Conservation (phyloP, 2,113 vertebrate genomes). For the Tursiops truncatus region DNA sequence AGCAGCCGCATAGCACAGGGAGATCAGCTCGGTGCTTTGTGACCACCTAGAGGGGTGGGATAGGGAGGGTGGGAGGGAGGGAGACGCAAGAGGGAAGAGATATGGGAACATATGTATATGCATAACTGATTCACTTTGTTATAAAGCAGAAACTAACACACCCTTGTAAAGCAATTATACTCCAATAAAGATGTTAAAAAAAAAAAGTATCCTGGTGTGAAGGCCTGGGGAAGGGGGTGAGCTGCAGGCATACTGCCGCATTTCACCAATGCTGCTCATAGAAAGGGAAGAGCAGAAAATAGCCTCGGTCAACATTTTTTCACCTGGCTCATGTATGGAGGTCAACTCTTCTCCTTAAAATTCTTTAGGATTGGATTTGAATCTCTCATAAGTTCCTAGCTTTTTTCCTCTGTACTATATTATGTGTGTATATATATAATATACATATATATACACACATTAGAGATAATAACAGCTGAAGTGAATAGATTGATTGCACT, state of each 20-base stretch:
- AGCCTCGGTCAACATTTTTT: background rate
- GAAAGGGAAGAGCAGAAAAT: background rate
- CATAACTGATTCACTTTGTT: too few relatives aligned
- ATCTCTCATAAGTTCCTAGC: background rate
- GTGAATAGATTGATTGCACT: background rate
- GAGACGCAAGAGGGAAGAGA: too few relatives aligned
- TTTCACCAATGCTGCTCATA: background rate
- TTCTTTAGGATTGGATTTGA: background rate
- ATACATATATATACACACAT: background rate
- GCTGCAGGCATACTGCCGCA: background rate
- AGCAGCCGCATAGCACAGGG: too few relatives aligned
- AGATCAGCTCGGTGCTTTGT: too few relatives aligned
- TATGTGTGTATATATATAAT: too few relatives aligned
- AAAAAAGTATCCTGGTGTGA: background rate
- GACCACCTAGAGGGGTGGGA: too few relatives aligned
- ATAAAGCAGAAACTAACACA: too few relatives aligned
- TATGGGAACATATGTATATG: too few relatives aligned
- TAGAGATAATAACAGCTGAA: background rate
- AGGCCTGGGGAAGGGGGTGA: too few relatives aligned
- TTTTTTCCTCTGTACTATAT: background rate
- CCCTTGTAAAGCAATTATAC: too few relatives aligned
- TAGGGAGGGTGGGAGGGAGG: too few relatives aligned
- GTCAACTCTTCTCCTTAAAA: background rate
- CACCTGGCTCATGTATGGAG: background rate
- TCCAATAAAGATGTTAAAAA: too few relatives aligned